Percentiles rank a stretch among this genome's conserved stretches.
Evolutionary conservation across 1,140 invertebrate genomes (phyloP).

Genomic region (honey bee (Apis mellifera)): Amel_HAv3.1 CM009933.2:3872001-3872500

Average conservation of each 20-base stretch:
- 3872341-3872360: constrained; percentile 40
- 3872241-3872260: constrained; percentile 56
- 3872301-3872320: constrained; percentile 27
- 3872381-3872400: constrained; percentile 1
- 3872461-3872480: constrained; percentile 34
- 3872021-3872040: constrained; percentile 75
- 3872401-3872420: constrained; percentile 9
- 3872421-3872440: too few species aligned
- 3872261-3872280: constrained; percentile 41
- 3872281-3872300: constrained; percentile 46
- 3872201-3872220: constrained; percentile 57
- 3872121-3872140: constrained; percentile 71
- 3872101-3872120: constrained; percentile 27
- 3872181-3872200: constrained; percentile 59
- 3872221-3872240: constrained; percentile 64
- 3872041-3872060: constrained; percentile 78
- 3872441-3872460: neutral
- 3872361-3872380: constrained; percentile 14
- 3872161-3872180: constrained; percentile 51
- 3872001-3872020: constrained; percentile 72
- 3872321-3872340: constrained; percentile 12
- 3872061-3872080: constrained; percentile 70
- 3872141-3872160: constrained; percentile 66
- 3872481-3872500: constrained; percentile 21
- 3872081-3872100: constrained; percentile 73